Conservation (phyloP, 92 coral and sea anemone genomes). For the Paragorgia papillata region DNA sequence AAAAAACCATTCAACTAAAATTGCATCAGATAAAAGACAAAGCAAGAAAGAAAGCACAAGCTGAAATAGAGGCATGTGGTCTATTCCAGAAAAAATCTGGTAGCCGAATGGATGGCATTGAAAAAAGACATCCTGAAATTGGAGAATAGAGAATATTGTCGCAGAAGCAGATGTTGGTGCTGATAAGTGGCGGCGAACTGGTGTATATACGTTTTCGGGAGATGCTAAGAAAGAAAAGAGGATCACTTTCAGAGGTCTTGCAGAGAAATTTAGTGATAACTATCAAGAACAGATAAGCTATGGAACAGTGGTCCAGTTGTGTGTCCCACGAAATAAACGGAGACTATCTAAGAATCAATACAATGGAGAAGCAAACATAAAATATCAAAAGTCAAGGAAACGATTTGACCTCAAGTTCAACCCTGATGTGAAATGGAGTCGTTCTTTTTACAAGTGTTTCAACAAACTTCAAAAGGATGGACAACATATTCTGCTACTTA, state of each 20-base stretch:
- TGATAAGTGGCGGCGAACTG: constrained; percentile 47
- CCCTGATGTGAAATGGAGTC: constrained; percentile 38
- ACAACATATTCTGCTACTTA: constrained; percentile 18
- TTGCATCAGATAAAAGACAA: no score
- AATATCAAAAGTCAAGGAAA: no score
- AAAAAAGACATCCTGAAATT: constrained; percentile 30
- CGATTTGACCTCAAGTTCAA: constrained; percentile 12
- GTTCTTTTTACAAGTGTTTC: constrained; percentile 21
- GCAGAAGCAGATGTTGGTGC: constrained; percentile 42
- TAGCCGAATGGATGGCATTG: constrained; percentile 18
- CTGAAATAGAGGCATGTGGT: constrained; percentile 26
- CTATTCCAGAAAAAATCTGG: constrained; percentile 11
- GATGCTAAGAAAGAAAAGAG: constrained; percentile 40
- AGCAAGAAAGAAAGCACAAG: constrained; percentile 37
- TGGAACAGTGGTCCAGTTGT: constrained; percentile 53
- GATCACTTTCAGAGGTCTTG: constrained; percentile 28
- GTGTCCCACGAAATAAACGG: constrained; percentile 46
- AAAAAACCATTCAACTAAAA: constrained; percentile 16
- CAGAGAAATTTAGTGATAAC: constrained; percentile 25
- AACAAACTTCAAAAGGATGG: constrained; percentile 47
- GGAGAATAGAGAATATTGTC: constrained; percentile 39
- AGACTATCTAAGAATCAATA: constrained; percentile 15
- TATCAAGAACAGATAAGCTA: constrained; percentile 45
- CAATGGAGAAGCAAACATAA: no score
- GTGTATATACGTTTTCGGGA: constrained; percentile 44